These are phyloP conservation scores for Coelinius sp. DNA, from an alignment of 2,888 invertebrate genomes.

Conservation along the genomic window DNA sequence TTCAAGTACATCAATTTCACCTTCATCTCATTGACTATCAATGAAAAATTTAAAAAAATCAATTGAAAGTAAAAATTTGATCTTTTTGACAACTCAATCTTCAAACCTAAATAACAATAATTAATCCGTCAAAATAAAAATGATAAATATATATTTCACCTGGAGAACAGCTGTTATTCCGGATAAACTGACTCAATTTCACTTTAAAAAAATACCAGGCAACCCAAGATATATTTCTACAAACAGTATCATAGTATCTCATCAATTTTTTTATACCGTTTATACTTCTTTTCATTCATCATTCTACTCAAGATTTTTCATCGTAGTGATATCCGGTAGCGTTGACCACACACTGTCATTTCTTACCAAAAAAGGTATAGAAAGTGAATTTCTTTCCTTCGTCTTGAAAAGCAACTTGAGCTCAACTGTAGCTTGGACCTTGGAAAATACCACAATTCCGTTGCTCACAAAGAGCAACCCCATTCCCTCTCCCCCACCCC, in stretches of 20 bases:
- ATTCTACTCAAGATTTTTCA: slow-evolving; percentile 1
- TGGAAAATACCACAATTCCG: slow-evolving; percentile 17
- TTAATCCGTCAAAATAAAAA: too few species aligned
- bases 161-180: neutral
- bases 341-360: slow-evolving; percentile 18
- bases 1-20: too few species aligned
- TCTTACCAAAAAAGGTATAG: neutral
- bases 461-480: slow-evolving; percentile 15
- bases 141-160: neutral
- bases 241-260: neutral
- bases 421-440: neutral
- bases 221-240: neutral
- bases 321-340: neutral
- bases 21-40: too few species aligned
- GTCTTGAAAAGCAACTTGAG: slow-evolving; percentile 8
- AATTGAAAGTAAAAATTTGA: neutral
- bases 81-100: too few species aligned
- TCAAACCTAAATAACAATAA: too few species aligned
- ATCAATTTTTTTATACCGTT: neutral
- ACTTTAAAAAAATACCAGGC: neutral
- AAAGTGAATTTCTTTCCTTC: slow-evolving; percentile 16
- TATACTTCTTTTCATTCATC: neutral
- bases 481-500: neutral
- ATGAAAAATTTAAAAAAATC: too few species aligned
- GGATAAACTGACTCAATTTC: slow-evolving; percentile 2